These are phyloP conservation scores for Lutjanus erythropterus DNA, from an alignment of 2,113 vertebrate species.

Conservation along the genomic window DNA sequence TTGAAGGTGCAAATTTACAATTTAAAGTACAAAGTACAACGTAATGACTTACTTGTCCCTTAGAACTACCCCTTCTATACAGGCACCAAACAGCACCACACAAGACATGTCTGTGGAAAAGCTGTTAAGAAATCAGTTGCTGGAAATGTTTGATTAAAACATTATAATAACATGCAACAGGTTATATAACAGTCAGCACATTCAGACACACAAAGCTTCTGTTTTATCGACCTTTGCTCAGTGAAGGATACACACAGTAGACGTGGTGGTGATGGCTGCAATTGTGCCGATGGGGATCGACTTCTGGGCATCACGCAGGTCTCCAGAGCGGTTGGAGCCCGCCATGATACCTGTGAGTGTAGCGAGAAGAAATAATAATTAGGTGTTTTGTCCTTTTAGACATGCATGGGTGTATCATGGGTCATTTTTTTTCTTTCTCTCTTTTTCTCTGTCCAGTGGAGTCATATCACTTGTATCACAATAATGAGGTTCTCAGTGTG, in stretches of 20 bases:
- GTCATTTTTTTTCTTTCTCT: background rate
- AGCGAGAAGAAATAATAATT: background rate
- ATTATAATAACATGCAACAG: too few species aligned
- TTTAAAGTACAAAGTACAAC: too few species aligned
- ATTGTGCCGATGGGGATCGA: slow-evolving; percentile 98
- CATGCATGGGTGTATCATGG: too few species aligned
- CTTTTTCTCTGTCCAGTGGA: background rate
- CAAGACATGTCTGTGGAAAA: slow-evolving; percentile 89
- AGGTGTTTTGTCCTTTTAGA: background rate
- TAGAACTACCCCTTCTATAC: slow-evolving; percentile 95
- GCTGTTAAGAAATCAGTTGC: slow-evolving; percentile 76
- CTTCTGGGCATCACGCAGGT: slow-evolving; percentile 96
- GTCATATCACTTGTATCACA: background rate
- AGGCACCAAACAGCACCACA: slow-evolving; percentile 94
- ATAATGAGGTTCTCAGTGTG: too few species aligned
- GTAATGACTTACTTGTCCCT: slow-evolving; percentile 96
- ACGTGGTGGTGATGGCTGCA: slow-evolving; percentile 96
- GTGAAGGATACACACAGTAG: slow-evolving; percentile 95
- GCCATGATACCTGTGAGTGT: slow-evolving; percentile 95
- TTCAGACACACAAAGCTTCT: background rate
- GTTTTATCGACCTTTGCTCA: background rate
- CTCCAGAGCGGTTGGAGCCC: slow-evolving; percentile 97
- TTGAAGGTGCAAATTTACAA: too few species aligned
- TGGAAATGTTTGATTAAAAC: background rate
- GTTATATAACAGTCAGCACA: too few species aligned